Conservation (phyloP, 2,113 vertebrate genomes). For the Ancistrus triradiatus region DNA sequence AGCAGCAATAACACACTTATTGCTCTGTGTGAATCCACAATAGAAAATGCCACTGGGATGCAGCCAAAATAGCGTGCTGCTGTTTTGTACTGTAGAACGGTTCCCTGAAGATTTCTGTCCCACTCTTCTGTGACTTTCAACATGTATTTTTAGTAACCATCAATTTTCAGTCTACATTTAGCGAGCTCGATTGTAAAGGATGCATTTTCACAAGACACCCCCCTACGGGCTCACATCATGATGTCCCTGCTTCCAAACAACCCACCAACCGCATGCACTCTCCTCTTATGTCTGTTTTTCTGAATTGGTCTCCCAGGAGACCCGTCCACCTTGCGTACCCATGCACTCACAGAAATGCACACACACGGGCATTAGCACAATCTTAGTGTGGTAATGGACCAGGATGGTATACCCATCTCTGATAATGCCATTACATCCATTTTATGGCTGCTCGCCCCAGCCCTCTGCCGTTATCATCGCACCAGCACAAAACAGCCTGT, state of each 20-base stretch:
- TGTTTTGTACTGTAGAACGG: not conserved
- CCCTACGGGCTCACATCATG: not conserved
- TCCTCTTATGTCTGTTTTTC: not conserved
- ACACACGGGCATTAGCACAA: constrained; percentile 8
- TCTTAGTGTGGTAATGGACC: constrained; percentile 41
- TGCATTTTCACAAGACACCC: constrained; percentile 1
- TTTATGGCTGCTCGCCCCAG: constrained; percentile 42
- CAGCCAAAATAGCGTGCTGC: too few relatives aligned
- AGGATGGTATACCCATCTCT: constrained; percentile 43
- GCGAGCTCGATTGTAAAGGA: not conserved
- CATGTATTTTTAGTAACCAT: constrained; percentile 13
- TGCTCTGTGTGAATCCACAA: too few relatives aligned
- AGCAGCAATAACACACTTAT: too few relatives aligned
- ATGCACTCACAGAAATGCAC: not conserved
- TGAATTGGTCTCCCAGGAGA: constrained; percentile 37
- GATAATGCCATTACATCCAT: constrained; percentile 62
- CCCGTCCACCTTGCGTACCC: not conserved
- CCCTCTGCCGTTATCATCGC: constrained; percentile 39
- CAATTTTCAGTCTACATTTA: not conserved
- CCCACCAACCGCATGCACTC: not conserved
- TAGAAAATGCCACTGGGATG: too few relatives aligned
- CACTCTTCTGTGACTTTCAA: not conserved
- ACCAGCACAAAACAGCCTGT: constrained; percentile 31
- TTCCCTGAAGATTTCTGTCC: not conserved
- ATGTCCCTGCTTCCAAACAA: not conserved